Evolutionary conservation across 2,888 invertebrate species (phyloP).

Genomic region (Hybos culiciformis): DNA sequence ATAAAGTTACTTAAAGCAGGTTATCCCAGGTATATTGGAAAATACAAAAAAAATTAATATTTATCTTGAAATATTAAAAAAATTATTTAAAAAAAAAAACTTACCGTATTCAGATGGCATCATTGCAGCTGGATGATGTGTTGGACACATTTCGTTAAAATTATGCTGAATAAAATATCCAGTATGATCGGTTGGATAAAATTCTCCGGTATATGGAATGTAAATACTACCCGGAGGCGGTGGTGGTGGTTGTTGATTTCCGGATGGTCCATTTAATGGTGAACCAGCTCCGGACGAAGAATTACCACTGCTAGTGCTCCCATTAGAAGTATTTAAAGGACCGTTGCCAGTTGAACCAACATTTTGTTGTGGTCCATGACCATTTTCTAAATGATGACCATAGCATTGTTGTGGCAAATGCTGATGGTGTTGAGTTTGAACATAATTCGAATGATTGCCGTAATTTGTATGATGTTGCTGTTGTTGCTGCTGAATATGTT

Average conservation of each 20-base stretch:
- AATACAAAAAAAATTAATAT: not conserved
- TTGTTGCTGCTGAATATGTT: slow-evolving; percentile 15
- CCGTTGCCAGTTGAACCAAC: too few species aligned
- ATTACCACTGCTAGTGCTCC: slow-evolving; percentile 18
- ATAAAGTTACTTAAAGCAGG: too few species aligned
- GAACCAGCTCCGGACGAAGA: slow-evolving; percentile 14
- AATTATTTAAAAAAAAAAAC: slow-evolving; percentile 19
- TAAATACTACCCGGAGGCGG: slow-evolving; percentile 28
- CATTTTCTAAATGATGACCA: slow-evolving; percentile 17
- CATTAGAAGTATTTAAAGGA: slow-evolving; percentile 13
- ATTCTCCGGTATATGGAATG: slow-evolving; percentile 33
- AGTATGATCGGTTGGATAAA: slow-evolving; percentile 33
- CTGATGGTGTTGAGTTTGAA: slow-evolving; percentile 19
- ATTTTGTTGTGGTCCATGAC: not conserved
- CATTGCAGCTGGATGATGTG: slow-evolving; percentile 54
- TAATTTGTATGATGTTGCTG: slow-evolving; percentile 17
- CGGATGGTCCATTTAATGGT: slow-evolving; percentile 6
- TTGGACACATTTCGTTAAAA: slow-evolving; percentile 41
- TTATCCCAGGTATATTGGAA: too few species aligned
- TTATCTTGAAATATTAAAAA: not conserved
- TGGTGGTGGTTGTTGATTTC: slow-evolving; percentile 13
- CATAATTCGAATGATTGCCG: slow-evolving; percentile 15
- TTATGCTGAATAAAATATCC: slow-evolving; percentile 33
- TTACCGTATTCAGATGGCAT: slow-evolving; percentile 63
- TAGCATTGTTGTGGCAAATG: slow-evolving; percentile 18